Evolutionary conservation across 2,888 invertebrate species (phyloP), one percentile per base, ranked within the genome.

Genomic region (Dynastes tityus): DNA sequence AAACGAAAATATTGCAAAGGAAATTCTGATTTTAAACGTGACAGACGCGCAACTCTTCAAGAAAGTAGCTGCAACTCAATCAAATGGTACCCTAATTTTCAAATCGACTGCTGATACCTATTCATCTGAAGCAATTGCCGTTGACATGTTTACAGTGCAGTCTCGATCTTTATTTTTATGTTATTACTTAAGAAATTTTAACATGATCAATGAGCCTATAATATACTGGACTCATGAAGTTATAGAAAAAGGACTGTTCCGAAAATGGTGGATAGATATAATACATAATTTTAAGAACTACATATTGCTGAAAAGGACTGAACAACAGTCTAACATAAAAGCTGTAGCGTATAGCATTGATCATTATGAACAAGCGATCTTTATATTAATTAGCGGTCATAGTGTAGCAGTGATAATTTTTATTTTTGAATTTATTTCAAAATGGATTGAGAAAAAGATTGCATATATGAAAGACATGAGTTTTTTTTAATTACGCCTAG

Each of bases 291-390:
- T 80, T 9, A 79, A 55, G 29, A 79, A 79, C 63, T 79, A 74
- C 29, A 74, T 74, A 40, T 61, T 79, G 8, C 16, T 67, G 6
- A 76, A 73, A 8, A 49, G 16, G 16, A 64, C 16, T 37, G 16
- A 29, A 13, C 22, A 77, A 49, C 29, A 29, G 9, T 40, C 74
- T 8, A 37, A 37, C 5, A 68, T 68, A 58, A 45, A 68, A 11
- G 45, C 45, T 16, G 53, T 79, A n/a, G 77, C 65, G 22, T 74
- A 77, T 29, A 53, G 65, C 27, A 1, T 77, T 1, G 9, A 79
- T 16, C 83, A 84, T 77, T 84, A 82, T 65, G 82, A 82, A 76
- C 82, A 83, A 79, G 79, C 81, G 4, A 82, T 82, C 64, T 37
- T 77, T 29, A 63, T 82, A 65, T 80, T 84, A 40, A 8, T 80